Conservation (phyloP, 2,113 vertebrate genomes). For the Lipophrys pholis region DNA sequence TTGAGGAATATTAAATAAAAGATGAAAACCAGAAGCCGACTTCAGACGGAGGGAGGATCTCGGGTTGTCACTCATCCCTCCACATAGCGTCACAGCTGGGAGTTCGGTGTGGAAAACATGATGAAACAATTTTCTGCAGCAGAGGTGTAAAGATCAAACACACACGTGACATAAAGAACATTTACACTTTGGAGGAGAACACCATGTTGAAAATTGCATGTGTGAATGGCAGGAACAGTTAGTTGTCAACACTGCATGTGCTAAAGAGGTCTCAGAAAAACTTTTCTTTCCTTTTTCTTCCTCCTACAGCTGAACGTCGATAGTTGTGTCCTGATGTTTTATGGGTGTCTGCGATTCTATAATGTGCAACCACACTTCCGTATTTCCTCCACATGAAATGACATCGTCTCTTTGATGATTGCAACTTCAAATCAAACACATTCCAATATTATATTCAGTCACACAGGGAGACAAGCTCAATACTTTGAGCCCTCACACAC, state of each 20-base stretch:
- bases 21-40: slow-evolving; percentile 47
- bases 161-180: slow-evolving; percentile 1
- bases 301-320: not conserved
- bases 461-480: slow-evolving; percentile 6
- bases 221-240: not conserved
- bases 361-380: not conserved
- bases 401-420: slow-evolving; percentile 33
- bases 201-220: slow-evolving; percentile 12
- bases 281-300: not conserved
- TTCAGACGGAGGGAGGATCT: slow-evolving; percentile 46
- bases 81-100: slow-evolving; percentile 29
- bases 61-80: slow-evolving; percentile 39
- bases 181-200: slow-evolving; percentile 8
- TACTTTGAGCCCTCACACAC: not conserved
- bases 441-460: slow-evolving; percentile 31
- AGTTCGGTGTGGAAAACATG: slow-evolving; percentile 24
- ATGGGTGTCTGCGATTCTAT: not conserved
- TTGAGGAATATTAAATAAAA: slow-evolving; percentile 42
- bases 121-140: slow-evolving; percentile 17
- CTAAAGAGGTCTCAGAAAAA: not conserved
- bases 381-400: not conserved
- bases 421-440: slow-evolving; percentile 33
- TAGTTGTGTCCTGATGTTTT: not conserved
- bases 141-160: slow-evolving; percentile 30
- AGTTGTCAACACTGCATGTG: slow-evolving; percentile 4